Conservation (phyloP, 1,140 invertebrate genomes). For the Thalassaphorura encarpata region DNA sequence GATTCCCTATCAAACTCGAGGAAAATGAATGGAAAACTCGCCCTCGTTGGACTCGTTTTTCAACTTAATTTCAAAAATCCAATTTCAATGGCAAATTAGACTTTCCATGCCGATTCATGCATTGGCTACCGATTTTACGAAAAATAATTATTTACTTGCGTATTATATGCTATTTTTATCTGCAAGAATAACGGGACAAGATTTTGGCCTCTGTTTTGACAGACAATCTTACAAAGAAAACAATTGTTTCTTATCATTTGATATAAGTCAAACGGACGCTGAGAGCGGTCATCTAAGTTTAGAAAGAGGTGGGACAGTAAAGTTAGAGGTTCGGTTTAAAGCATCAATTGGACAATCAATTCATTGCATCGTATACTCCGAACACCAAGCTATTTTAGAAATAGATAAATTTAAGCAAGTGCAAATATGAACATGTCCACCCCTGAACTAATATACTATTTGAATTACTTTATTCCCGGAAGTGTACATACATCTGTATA, state of each 20-base stretch:
- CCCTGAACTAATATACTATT: too few relatives aligned
- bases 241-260: slow-evolving; percentile 20
- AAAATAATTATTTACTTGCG: slow-evolving; percentile 7
- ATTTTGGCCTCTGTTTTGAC: slow-evolving; percentile 3
- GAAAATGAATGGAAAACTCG: too few relatives aligned
- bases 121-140: slow-evolving; percentile 12
- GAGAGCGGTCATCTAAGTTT: slow-evolving; percentile 4
- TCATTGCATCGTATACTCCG: slow-evolving; percentile 14
- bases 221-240: slow-evolving; percentile 1
- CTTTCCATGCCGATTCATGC: slow-evolving; percentile 18
- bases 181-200: slow-evolving; percentile 14
- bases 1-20: too few relatives aligned
- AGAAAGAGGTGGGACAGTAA: slow-evolving; percentile 16
- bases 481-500: too few relatives aligned
- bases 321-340: slow-evolving; percentile 15
- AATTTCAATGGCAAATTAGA: too few relatives aligned
- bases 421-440: slow-evolving; percentile 3
- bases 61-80: too few relatives aligned
- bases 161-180: slow-evolving; percentile 20
- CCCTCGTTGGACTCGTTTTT: too few relatives aligned
- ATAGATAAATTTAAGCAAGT: slow-evolving; percentile 15
- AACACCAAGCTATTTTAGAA: slow-evolving; percentile 12
- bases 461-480: too few relatives aligned
- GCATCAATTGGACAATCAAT: slow-evolving; percentile 7
- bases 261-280: neutral